Percentiles rank a stretch among this genome's conserved stretches.
Conservation (phyloP, 92 coral and sea anemone genomes). For the Umimayanthus chanpuru region DNA sequence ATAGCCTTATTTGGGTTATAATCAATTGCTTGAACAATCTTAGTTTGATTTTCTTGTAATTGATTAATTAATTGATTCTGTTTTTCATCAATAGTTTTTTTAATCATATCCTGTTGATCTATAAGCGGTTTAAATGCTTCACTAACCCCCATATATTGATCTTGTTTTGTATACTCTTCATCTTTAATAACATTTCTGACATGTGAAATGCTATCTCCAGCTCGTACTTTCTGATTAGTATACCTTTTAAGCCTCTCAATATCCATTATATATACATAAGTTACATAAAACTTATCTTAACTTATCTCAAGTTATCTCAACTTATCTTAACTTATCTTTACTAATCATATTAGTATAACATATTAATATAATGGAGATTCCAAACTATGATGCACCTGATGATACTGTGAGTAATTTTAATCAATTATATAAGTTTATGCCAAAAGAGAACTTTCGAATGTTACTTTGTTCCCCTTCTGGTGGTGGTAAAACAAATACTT, state of each 20-base stretch:
- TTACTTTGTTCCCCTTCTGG: background rate
- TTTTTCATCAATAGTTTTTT: too few relatives aligned
- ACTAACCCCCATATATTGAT: too few relatives aligned
- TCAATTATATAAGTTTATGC: background rate
- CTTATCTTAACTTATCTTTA: slow-evolving; percentile 12
- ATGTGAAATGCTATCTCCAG: background rate
- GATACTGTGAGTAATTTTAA: background rate
- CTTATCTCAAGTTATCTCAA: background rate
- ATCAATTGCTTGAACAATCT: background rate
- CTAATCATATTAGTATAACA: too few relatives aligned
- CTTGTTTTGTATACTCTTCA: background rate
- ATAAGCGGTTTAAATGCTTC: too few relatives aligned
- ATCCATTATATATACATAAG: background rate
- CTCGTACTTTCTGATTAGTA: background rate
- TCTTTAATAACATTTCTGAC: background rate
- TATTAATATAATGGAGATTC: background rate
- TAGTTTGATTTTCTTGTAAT: background rate
- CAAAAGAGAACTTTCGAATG: background rate
- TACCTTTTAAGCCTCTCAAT: too few relatives aligned
- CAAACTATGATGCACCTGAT: background rate
- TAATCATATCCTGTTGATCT: too few relatives aligned
- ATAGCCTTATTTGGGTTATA: background rate
- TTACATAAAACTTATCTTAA: background rate
- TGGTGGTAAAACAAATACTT: background rate
- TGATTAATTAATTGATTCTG: too few relatives aligned